Conservation (phyloP, 2,888 invertebrate genomes). For the Capitulum mitella region DNA sequence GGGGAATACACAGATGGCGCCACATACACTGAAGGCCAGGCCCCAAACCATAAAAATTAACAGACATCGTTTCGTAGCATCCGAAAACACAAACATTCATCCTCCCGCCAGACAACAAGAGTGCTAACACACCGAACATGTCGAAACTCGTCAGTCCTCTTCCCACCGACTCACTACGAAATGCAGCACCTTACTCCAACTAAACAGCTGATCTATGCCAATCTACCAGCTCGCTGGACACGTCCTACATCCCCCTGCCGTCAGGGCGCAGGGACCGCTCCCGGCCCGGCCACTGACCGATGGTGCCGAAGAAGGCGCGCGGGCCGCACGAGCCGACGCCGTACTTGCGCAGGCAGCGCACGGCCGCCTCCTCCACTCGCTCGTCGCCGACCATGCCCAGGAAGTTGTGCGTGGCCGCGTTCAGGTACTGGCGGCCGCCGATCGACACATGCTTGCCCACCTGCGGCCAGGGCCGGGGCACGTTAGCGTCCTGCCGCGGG, state of each 20-base stretch:
- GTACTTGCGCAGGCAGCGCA: conserved; percentile 50
- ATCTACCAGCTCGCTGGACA: conserved; percentile 54
- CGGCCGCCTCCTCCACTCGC: conserved; percentile 49
- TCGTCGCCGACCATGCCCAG: conserved; percentile 51
- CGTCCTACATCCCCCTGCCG: conserved; percentile 54
- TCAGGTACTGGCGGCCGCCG: conserved; percentile 57
- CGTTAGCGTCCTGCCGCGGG: background rate
- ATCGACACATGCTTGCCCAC: conserved; percentile 45
- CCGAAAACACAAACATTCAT: no score
- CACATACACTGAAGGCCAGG: no score
- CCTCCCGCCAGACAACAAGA: no score
- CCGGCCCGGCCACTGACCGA: conserved; percentile 41
- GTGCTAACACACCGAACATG: no score
- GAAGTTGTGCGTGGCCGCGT: conserved; percentile 56
- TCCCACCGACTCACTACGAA: no score
- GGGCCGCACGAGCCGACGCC: conserved; percentile 56
- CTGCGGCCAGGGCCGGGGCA: conserved; percentile 21
- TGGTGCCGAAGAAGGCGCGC: conserved; percentile 54
- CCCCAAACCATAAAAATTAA: no score
- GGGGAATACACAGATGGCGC: no score
- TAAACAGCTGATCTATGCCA: no score
- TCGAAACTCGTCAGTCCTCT: no score
- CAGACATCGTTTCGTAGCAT: no score
- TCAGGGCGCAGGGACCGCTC: no score
- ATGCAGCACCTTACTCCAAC: no score